phyloP scores from a whole-genome alignment of 1,140 invertebrate species.

The Macrotrachela quadricornifera region DNA sequence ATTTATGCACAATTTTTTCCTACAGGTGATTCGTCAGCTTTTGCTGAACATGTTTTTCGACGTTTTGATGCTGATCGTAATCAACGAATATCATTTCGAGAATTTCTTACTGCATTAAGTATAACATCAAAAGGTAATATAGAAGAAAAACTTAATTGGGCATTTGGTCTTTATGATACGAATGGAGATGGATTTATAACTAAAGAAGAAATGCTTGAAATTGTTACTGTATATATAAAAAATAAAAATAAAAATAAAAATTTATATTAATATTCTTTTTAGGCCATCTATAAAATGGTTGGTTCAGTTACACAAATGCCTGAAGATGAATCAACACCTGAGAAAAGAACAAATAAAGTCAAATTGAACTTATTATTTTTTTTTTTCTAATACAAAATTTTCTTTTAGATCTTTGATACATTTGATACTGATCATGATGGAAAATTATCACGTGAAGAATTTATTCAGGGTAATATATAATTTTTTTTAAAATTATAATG shows the following conservation, averaged over 20 bases:
- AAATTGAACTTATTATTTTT: slow-evolving; percentile 84
- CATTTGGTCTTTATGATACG: slow-evolving; percentile 8
- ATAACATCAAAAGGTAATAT: slow-evolving; percentile 4
- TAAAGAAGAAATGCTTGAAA: slow-evolving; percentile 4
- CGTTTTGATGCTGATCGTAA: slow-evolving; percentile 7
- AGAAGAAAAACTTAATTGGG: slow-evolving; percentile 8
- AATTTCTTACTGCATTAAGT: slow-evolving; percentile 6
- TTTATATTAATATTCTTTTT: slow-evolving; percentile 16
- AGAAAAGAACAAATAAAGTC: slow-evolving; percentile 92
- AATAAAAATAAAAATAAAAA: background rate
- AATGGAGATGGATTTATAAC: slow-evolving; percentile 7
- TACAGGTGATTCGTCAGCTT: background rate
- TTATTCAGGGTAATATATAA: slow-evolving; percentile 45
- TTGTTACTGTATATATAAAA: slow-evolving; percentile 4
- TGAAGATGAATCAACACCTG: slow-evolving; percentile 88
- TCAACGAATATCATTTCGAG: slow-evolving; percentile 30
- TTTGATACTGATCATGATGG: too few relatives aligned
- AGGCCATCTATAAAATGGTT: slow-evolving; percentile 99
- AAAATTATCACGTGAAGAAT: slow-evolving; percentile 59
- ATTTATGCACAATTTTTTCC: slow-evolving; percentile 7
- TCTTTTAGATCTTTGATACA: too few relatives aligned
- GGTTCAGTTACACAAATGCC: slow-evolving; percentile 98
- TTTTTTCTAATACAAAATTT: too few relatives aligned
- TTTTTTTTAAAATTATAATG: background rate
- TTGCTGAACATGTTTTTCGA: slow-evolving; percentile 9